Evolutionary conservation across 2,888 invertebrate species (phyloP).

Genomic region (Nymphalis c-album): DNA sequence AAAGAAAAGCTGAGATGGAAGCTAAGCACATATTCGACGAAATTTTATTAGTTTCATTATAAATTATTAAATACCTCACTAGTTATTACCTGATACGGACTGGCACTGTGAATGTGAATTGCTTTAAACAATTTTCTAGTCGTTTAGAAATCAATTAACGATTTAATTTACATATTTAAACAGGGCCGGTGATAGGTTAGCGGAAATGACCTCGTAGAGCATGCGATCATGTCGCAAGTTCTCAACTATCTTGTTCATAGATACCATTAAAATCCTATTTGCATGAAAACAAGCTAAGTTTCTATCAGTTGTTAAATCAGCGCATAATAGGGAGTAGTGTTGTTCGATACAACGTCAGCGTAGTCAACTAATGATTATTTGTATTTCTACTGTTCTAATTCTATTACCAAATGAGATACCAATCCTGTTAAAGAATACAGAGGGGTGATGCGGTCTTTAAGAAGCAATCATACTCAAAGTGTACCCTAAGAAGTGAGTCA

Average conservation of each 20-base stretch:
- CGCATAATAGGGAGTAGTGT: neutral
- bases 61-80: no score
- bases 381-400: no score
- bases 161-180: conserved; percentile 39
- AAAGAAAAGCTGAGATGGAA: no score
- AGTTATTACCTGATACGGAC: conserved; percentile 8
- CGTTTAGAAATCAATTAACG: conserved; percentile 37
- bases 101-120: conserved; percentile 18
- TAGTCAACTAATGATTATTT: no score
- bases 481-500: no score
- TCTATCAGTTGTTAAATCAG: conserved; percentile 21
- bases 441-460: no score
- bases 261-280: conserved; percentile 19
- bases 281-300: conserved; percentile 21
- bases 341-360: neutral
- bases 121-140: conserved; percentile 34
- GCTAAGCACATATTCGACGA: no score
- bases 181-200: conserved; percentile 35
- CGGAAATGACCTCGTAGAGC: conserved; percentile 36
- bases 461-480: no score
- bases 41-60: no score
- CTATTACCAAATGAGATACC: no score
- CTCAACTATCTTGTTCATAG: conserved; percentile 23
- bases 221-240: conserved; percentile 34
- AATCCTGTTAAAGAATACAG: no score